Evolutionary conservation across 1,140 invertebrate species (phyloP), one percentile per base, ranked within the genome.

Genomic region (Drosophila murphyi): DNA sequence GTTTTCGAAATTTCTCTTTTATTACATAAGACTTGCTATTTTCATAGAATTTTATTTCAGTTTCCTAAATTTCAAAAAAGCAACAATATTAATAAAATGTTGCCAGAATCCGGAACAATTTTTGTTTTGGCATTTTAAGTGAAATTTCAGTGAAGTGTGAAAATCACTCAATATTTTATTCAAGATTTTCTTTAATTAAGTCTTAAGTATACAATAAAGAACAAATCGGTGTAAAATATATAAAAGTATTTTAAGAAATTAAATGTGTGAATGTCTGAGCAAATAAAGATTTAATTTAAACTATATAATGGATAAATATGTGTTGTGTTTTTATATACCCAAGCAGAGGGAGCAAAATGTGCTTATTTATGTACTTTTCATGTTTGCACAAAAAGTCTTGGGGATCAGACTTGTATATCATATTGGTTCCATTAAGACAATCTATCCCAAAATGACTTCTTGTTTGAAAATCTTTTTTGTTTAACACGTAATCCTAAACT

Each of bases 241-340:
- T 41, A 41, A 41, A 41, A 43, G 39, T 43, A 43, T 43, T 43
- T 41, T n/a, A n/a, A 43, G n/a, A 2, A 43, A n/a, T 43, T 43
- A 43, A 41, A 2, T 41, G 20, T 20, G 20, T 20, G 8, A 43
- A n/a, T 43, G 39, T 43, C 39, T 43, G 39, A 43, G 39, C 10
- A n/a, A 43, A 43, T 43, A 43, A 43, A 43, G 10, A 43, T 43
- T 43, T 43, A 3, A 43, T 43, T 43, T 43, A 43, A 43, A 43
- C n/a, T 4, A 43, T n/a, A 43, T 43, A 41, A 41, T 10, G 7
- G 7, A 10, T 10, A 5, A 37, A 43, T 20, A 20, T 20, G 20
- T n/a, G 10, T 43, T 43, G 39, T 43, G 10, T n/a, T 43, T 43
- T 43, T 43, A 3, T 43, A n/a, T 39, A 10, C 7, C 2, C 37